Base-by-base conservation (phyloP, 1,140 invertebrate genomes). In the Pseudomyrmex gracilis region DNA sequence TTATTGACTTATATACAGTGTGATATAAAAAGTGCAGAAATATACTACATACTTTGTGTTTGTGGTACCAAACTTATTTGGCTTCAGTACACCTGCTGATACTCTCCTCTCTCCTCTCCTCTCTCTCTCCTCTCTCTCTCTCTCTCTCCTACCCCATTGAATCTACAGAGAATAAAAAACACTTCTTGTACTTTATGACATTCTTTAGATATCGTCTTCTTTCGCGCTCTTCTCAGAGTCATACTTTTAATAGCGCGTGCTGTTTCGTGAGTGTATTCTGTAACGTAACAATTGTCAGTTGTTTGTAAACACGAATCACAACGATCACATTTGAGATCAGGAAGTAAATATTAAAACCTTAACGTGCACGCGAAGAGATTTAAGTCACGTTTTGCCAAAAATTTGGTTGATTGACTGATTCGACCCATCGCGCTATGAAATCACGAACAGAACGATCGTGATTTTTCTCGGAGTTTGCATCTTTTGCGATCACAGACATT, bases 181-280 rank as follows among this genome's bases (percentile, higher is more conserved):
- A 99, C 94, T 99, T 99, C 94, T 99, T 99, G 94, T 99, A 97
- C 45, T 97, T 98, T 82, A 98, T 96, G 0, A 99, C 99, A 94
- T 99, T 99, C 93, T 99, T 99, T 80, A 99, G 94, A 94, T 97
- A 99, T n/a, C n/a, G n/a, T n/a, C n/a, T n/a, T n/a, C 85, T 97
- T 96, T 73, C 98, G 97, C 64, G 99, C 99, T 90, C 99, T 96
- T 83, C 98, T 97, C 70, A 99, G 95, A 24, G 98, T 96, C 98
- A 99, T 98, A 80, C 97, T 96, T 93, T 98, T 98, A 86, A 99
- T 98, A 24, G 98, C 98, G 95, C 98, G 97, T 68, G 99, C 99
- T 49, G 99, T 98, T 95, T 99, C 99, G 94, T 98, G 97, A 47
- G 99, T 99, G 95, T 99, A n/a, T n/a, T 99, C 98, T 99, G 94